Evolutionary conservation across 2,888 invertebrate species (phyloP).

Genomic region (Papilio gigon): DNA sequence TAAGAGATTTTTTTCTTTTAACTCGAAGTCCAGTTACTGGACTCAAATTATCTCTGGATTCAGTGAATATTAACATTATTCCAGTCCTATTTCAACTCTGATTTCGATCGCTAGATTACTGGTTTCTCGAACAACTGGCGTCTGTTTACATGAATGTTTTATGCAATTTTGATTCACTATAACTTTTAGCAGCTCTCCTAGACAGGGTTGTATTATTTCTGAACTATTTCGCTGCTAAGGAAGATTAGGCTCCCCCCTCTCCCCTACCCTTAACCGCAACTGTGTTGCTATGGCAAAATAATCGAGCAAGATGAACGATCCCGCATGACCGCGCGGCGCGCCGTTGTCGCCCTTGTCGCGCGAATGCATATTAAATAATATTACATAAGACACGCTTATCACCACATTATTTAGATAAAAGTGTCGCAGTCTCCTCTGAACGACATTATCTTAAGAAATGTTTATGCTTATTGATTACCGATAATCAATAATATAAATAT

Average conservation of each 20-base stretch:
- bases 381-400: slow-evolving; percentile 25
- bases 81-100: too few species aligned
- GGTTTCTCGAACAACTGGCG: too few species aligned
- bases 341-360: background rate
- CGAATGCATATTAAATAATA: slow-evolving; percentile 10
- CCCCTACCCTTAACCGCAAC: background rate
- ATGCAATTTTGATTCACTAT: too few species aligned
- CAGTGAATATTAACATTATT: too few species aligned
- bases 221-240: background rate
- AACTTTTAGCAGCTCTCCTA: too few species aligned
- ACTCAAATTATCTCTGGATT: too few species aligned
- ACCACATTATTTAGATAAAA: slow-evolving; percentile 3
- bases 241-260: background rate
- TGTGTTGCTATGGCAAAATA: background rate
- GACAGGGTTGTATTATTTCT: too few species aligned
- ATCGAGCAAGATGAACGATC: background rate
- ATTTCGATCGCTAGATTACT: too few species aligned
- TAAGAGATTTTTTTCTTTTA: too few species aligned
- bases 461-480: background rate
- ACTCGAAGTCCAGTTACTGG: too few species aligned
- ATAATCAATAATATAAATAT: background rate
- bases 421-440: background rate
- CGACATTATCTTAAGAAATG: background rate
- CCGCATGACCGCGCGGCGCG: background rate
- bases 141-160: too few species aligned